These are phyloP conservation scores for Pseudorectes ferrugineus DNA, from an alignment of 2,113 vertebrate genomes.

Conservation along the genomic window DNA sequence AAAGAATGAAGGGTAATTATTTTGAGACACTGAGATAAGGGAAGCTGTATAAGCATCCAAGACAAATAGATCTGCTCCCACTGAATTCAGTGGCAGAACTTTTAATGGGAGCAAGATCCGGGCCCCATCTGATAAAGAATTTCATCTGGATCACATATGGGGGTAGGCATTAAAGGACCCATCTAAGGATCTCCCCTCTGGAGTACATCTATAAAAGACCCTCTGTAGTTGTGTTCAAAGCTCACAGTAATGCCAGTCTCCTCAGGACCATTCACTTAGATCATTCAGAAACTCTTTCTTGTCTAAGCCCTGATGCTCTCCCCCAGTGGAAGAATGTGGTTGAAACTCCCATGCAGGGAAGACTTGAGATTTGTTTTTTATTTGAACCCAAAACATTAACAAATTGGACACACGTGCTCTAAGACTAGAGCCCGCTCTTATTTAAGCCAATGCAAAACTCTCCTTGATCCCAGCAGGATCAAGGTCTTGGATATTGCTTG, in stretches of 20 bases:
- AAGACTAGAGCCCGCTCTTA: neutral
- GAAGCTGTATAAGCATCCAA: neutral
- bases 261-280: conserved; percentile 64
- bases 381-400: conserved; percentile 57
- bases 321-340: conserved; percentile 50
- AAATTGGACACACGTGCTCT: conserved; percentile 57
- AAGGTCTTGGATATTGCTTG: conserved; percentile 12
- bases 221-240: conserved; percentile 64
- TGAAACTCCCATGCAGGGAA: conserved; percentile 55
- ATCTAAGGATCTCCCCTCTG: conserved; percentile 63
- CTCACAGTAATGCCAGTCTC: conserved; percentile 48
- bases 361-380: conserved; percentile 49
- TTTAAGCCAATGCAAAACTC: conserved; percentile 30
- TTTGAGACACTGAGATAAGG: neutral
- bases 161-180: conserved; percentile 58
- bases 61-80: neutral
- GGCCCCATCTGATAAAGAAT: conserved; percentile 52
- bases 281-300: conserved; percentile 56
- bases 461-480: conserved; percentile 52
- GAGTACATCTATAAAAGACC: conserved; percentile 51
- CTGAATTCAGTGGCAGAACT: conserved; percentile 42
- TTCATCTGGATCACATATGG: conserved; percentile 66
- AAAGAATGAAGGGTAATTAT: neutral
- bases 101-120: conserved; percentile 35
- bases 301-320: conserved; percentile 32